Evolutionary conservation across 2,113 vertebrate genomes (phyloP).

Genomic region (Triplophysa rosa): DNA sequence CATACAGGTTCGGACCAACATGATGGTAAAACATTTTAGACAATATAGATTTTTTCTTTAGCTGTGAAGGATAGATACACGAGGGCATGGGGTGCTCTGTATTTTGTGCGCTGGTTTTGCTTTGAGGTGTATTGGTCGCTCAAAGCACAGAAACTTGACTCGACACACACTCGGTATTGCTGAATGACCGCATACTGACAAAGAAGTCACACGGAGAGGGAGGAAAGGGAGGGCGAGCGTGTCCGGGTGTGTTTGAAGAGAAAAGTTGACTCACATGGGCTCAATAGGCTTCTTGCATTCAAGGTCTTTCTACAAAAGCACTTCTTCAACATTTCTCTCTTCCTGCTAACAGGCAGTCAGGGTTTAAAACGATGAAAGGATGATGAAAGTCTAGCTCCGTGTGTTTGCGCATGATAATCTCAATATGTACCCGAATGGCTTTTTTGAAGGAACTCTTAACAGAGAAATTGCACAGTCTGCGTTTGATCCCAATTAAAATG

Average conservation of each 20-base stretch:
- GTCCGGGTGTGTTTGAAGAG: not conserved
- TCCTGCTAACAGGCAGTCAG: constrained; percentile 1
- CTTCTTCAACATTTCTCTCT: constrained; percentile 20
- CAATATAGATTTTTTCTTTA: not conserved
- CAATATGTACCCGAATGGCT: not conserved
- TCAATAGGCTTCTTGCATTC: constrained; percentile 33
- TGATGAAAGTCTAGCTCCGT: constrained; percentile 39
- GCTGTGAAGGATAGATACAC: not conserved
- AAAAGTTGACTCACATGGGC: constrained; percentile 25
- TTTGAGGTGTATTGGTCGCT: not conserved
- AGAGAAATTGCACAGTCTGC: constrained; percentile 16
- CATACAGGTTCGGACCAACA: not conserved
- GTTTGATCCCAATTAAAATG: constrained; percentile 46
- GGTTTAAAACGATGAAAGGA: constrained; percentile 21
- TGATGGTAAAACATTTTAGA: too few species aligned
- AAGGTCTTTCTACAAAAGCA: constrained; percentile 40
- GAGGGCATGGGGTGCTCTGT: not conserved
- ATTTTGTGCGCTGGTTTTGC: not conserved
- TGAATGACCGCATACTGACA: constrained; percentile 33
- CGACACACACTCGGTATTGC: constrained; percentile 15
- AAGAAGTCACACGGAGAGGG: constrained; percentile 13
- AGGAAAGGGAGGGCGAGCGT: not conserved
- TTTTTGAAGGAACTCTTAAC: constrained; percentile 12
- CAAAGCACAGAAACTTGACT: constrained; percentile 11
- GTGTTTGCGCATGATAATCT: constrained; percentile 20